A percentile compares a stretch with the other conserved stretches of the same genome.
Conservation (phyloP, 1,140 invertebrate genomes). For the Coelopa frigida region DNA sequence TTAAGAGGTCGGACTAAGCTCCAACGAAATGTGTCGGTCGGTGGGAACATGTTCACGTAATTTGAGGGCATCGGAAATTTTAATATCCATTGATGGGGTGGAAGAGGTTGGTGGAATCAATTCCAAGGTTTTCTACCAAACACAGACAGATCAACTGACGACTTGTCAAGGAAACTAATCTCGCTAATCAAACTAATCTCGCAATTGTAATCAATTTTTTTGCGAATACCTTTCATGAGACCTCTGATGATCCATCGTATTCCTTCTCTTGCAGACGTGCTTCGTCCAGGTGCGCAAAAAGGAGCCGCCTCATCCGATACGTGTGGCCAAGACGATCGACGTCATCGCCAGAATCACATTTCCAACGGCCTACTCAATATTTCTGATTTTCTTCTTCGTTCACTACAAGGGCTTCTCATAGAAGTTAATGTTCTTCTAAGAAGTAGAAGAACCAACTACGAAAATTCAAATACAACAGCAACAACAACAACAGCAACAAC, state of each 20-base stretch:
- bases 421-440: slow-evolving; percentile 19
- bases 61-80: no score
- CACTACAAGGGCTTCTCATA: slow-evolving; percentile 74
- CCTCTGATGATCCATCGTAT: not conserved
- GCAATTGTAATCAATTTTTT: no score
- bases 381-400: slow-evolving; percentile 90
- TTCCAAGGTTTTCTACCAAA: no score
- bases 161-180: no score
- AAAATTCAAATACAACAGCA: slow-evolving; percentile 6
- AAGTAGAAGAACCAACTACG: not conserved
- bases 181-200: no score
- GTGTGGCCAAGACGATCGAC: slow-evolving; percentile 89
- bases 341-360: slow-evolving; percentile 88
- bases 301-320: slow-evolving; percentile 82
- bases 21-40: no score
- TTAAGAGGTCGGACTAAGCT: no score
- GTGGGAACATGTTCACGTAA: no score
- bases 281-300: slow-evolving; percentile 78
- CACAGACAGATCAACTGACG: no score
- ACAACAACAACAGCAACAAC: not conserved
- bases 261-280: slow-evolving; percentile 49
- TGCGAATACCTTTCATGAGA: no score
- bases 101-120: no score
- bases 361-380: slow-evolving; percentile 83
- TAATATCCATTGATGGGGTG: no score